Evolutionary conservation across 2,888 invertebrate species (phyloP), one percentile per base, ranked within the genome.

Genomic region (Cantharis lateralis): DNA sequence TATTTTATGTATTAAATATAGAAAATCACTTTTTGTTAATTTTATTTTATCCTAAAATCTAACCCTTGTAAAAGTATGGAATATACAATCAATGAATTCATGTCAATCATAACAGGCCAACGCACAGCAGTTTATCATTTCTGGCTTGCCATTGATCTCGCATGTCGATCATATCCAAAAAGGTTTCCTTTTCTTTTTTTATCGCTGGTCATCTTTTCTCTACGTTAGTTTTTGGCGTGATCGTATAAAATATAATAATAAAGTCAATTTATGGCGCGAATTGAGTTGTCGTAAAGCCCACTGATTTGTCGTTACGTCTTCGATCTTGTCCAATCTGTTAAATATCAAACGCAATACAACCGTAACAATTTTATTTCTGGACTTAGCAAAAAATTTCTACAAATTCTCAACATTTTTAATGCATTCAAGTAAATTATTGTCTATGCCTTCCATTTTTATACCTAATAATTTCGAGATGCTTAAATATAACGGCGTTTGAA

Each of bases 401-500:
- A 3, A 62, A 62, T 3, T 11, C 20, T 64, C 15, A 13, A 28
- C 18, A 63, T 63, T 64, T 15, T 64, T 10, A 64, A 20, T 24
- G 13, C 16, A 24, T 13, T n/a, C 9, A 7, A 66, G 11, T 20
- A 66, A 66, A 24, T 66, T 66, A 66, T 66, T 13, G 64, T 20
- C 16, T 13, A 24, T 24, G 64, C 18, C 11, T 20, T n/a, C 15
- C 64, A 20, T 66, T 20, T 66, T 66, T 24, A 7, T 66, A 66
- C 18, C 18, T 66, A 66, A 74, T 78, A 74, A 75, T 70, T 72
- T 70, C 66, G 13, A 72, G 71, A 32, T 64, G 74, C 75, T 70
- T 62, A 72, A 64, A 32, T 82, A 83, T 84, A 82, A 81, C 82
- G 81, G 81, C 83, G 83, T 84, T 84, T 83, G 84, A 85, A 84